Evolutionary conservation across 2,888 invertebrate genomes (phyloP).

Genomic region (Erpobdella octoculata): DNA sequence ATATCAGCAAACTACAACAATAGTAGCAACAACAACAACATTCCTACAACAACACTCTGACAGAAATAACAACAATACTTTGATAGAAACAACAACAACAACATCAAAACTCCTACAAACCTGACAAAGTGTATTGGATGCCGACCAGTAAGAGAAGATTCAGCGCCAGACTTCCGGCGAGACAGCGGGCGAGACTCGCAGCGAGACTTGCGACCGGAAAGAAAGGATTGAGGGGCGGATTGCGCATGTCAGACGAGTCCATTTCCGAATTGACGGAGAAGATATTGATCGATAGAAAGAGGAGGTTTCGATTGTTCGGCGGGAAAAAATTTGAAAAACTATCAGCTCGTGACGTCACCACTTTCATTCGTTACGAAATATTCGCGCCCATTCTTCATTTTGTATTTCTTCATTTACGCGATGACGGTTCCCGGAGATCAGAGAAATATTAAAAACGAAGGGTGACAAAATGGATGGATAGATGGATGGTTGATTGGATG

Average conservation of each 20-base stretch:
- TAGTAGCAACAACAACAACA: no score
- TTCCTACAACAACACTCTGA: no score
- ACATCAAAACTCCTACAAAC: no score
- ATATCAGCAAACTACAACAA: no score
- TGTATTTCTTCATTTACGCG: neutral
- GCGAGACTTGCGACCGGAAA: neutral
- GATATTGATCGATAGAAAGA: neutral
- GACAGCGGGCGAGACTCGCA: neutral
- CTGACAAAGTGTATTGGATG: neutral
- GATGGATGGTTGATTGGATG: neutral
- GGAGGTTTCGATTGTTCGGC: neutral
- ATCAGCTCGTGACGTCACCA: neutral
- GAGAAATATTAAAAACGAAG: neutral
- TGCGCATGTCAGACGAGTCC: neutral
- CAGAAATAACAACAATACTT: neutral
- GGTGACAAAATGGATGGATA: constrained; percentile 1
- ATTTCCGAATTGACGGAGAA: neutral
- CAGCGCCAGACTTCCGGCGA: neutral
- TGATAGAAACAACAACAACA: neutral
- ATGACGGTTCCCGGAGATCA: neutral
- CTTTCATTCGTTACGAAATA: neutral
- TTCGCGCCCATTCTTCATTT: neutral
- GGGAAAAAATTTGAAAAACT: neutral
- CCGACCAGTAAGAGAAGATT: neutral
- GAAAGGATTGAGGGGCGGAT: constrained; percentile 3